phyloP scores from a whole-genome alignment of 2,797 vertebrate species.

The Danio albolineatus region DNA sequence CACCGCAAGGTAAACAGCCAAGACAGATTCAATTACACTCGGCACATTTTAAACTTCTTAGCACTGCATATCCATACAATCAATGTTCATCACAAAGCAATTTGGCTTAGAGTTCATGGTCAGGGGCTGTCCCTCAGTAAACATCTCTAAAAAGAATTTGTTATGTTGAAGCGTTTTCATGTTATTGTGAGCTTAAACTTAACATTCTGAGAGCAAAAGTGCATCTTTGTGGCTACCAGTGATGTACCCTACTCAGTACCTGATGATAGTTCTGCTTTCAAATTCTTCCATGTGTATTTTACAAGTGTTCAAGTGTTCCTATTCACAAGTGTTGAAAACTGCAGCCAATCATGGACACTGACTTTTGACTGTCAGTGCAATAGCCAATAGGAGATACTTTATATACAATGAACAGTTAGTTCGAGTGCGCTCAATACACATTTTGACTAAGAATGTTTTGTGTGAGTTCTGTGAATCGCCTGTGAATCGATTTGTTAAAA shows the following conservation, averaged over 20 bases:
- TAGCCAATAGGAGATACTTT: no score
- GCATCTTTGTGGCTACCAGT: background rate
- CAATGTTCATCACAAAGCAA: slow-evolving; percentile 48
- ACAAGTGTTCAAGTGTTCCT: no score
- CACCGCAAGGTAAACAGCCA: slow-evolving; percentile 23
- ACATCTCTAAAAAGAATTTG: slow-evolving; percentile 7
- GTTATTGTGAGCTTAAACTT: background rate
- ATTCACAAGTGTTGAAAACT: no score
- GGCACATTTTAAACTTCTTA: slow-evolving; percentile 40
- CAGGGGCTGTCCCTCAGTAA: slow-evolving; percentile 15
- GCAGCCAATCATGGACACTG: no score
- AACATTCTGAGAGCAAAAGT: background rate
- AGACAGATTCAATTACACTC: slow-evolving; percentile 46
- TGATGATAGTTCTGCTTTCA: no score
- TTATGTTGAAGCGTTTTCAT: background rate
- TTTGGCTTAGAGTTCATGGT: slow-evolving; percentile 18
- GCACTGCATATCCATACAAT: slow-evolving; percentile 39
- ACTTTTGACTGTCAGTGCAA: no score
- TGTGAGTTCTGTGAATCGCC: no score
- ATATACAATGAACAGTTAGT: no score
- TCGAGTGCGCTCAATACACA: no score
- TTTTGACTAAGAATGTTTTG: no score
- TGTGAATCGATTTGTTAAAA: no score
- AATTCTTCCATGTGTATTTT: no score
- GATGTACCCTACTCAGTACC: background rate